phyloP scores from a whole-genome alignment of 2,113 vertebrate genomes.

The Dicentrarchus labrax region DNA sequence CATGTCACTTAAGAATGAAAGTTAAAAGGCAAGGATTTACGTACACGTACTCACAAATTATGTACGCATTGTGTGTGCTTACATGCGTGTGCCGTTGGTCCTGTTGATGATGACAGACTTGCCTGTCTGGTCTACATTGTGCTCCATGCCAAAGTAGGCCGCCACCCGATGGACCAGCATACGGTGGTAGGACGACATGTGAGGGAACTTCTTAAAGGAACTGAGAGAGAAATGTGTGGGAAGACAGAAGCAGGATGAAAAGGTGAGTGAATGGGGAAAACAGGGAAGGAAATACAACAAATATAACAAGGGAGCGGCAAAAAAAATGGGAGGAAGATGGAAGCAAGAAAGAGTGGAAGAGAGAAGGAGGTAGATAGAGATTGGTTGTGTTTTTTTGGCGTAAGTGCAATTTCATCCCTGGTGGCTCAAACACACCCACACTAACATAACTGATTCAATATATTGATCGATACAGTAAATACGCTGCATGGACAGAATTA shows the following conservation, averaged over 20 bases:
- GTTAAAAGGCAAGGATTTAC: not conserved
- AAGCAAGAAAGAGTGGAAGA: not conserved
- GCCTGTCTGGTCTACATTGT: constrained; percentile 97
- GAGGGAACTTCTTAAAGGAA: constrained; percentile 96
- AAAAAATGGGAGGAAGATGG: not conserved
- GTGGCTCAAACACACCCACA: constrained; percentile 29
- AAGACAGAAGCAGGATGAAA: not conserved
- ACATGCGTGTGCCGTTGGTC: constrained; percentile 95
- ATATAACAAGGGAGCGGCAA: not conserved
- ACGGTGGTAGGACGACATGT: constrained; percentile 97
- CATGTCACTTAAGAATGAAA: not conserved
- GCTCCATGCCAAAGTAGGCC: constrained; percentile 97
- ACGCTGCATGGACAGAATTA: constrained; percentile 44
- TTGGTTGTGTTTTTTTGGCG: constrained; percentile 33
- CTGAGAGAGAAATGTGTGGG: constrained; percentile 77
- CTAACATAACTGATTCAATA: constrained; percentile 21
- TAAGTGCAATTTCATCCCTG: not conserved
- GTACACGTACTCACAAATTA: not conserved
- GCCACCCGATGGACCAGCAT: constrained; percentile 97
- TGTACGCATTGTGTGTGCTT: constrained; percentile 69
- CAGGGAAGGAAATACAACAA: not conserved
- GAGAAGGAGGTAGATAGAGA: constrained; percentile 27
- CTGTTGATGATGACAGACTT: constrained; percentile 98
- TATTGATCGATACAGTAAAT: constrained; percentile 30
- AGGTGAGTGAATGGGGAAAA: not conserved